These are phyloP conservation scores for Leptinotarsa lineolata DNA, from an alignment of 1,140 invertebrate species.

Conservation along the genomic window DNA sequence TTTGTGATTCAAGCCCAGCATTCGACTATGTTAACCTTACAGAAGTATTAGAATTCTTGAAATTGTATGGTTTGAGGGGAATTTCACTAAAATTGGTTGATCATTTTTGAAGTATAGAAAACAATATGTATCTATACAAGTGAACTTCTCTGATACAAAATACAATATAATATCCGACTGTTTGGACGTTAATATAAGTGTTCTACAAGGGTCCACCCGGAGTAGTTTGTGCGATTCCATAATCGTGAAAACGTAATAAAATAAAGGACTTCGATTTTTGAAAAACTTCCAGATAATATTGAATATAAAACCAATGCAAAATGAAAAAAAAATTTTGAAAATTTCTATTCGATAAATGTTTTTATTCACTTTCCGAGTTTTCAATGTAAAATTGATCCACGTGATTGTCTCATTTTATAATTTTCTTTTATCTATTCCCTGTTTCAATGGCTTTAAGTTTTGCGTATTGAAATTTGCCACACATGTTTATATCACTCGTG, in stretches of 20 bases:
- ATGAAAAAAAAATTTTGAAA: too few relatives aligned
- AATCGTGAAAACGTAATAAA: not conserved
- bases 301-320: too few relatives aligned
- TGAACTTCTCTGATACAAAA: not conserved
- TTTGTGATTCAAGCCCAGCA: not conserved
- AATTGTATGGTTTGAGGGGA: not conserved
- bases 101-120: not conserved
- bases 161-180: not conserved
- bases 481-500: too few relatives aligned
- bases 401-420: too few relatives aligned
- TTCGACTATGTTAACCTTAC: constrained; percentile 1
- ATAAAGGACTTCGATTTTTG: too few relatives aligned
- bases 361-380: too few relatives aligned
- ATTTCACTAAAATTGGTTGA: not conserved
- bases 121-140: not conserved
- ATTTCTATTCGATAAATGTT: too few relatives aligned
- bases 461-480: too few relatives aligned
- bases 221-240: not conserved
- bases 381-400: too few relatives aligned
- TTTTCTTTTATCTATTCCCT: too few relatives aligned
- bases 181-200: not conserved
- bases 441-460: too few relatives aligned
- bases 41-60: not conserved
- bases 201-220: not conserved
- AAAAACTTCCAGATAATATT: too few relatives aligned